These are phyloP conservation scores for Agonopterix heracliana DNA, from an alignment of 2,888 invertebrate genomes.

Conservation along the genomic window DNA sequence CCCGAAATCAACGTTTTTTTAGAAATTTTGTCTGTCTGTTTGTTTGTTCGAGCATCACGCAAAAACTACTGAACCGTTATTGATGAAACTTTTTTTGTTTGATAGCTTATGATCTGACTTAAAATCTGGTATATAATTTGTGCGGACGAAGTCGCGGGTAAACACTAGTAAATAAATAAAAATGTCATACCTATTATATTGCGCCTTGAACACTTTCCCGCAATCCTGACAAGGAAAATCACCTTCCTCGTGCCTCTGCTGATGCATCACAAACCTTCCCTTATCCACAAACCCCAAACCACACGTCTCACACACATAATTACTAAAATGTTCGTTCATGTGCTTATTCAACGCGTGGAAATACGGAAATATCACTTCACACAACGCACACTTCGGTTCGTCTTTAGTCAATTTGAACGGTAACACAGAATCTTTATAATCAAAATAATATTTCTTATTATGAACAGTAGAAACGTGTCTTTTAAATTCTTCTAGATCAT, in stretches of 20 bases:
- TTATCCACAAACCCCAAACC: slow-evolving; percentile 5
- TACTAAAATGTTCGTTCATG: slow-evolving; percentile 6
- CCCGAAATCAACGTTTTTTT: no score
- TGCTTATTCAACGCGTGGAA: slow-evolving; percentile 6
- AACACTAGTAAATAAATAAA: no score
- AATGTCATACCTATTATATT: slow-evolving; percentile 31
- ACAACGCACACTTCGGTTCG: slow-evolving; percentile 1
- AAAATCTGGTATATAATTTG: no score
- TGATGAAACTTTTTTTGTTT: no score
- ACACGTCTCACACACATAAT: slow-evolving; percentile 6
- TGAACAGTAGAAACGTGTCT: slow-evolving; percentile 42
- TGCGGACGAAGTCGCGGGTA: no score
- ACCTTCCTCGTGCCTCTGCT: slow-evolving; percentile 29
- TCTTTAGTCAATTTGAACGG: slow-evolving; percentile 25
- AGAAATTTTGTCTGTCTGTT: no score
- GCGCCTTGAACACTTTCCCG: slow-evolving; percentile 55
- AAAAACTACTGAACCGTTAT: no score
- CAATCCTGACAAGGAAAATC: slow-evolving; percentile 57
- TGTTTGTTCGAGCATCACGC: no score
- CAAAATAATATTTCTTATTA: slow-evolving; percentile 50
- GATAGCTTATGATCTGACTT: no score
- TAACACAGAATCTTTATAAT: slow-evolving; percentile 43
- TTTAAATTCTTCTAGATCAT: slow-evolving; percentile 47
- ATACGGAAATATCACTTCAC: slow-evolving; percentile 1
- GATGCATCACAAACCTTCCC: slow-evolving; percentile 4